Conservation (phyloP, 1,140 invertebrate species). For the Acromyrmex charruanus region DNA sequence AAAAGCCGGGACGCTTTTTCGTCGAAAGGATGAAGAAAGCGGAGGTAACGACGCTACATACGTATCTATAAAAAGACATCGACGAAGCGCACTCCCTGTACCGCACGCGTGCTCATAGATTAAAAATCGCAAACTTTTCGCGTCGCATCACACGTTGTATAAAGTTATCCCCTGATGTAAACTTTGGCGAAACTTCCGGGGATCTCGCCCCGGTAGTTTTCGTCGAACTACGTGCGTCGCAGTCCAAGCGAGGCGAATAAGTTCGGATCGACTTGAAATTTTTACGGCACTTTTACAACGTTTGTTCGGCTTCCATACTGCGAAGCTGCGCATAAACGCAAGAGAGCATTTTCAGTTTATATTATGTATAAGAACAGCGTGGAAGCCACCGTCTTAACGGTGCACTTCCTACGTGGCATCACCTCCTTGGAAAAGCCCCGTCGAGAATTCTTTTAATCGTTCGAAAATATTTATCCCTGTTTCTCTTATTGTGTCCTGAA, state of each 20-base stretch:
- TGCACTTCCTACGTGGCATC: not conserved
- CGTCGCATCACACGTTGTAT: slow-evolving; percentile 69
- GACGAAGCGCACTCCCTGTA: slow-evolving; percentile 7
- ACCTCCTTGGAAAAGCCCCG: not conserved
- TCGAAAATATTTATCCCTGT: not conserved
- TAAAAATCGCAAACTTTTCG: slow-evolving; percentile 70
- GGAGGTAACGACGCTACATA: not conserved
- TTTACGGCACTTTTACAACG: slow-evolving; percentile 54
- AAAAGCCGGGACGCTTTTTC: slow-evolving; percentile 60
- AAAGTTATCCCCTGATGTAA: slow-evolving; percentile 67
- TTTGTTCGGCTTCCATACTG: slow-evolving; percentile 27
- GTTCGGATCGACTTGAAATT: slow-evolving; percentile 56
- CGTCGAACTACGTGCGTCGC: slow-evolving; percentile 52
- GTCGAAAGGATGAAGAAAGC: slow-evolving; percentile 43
- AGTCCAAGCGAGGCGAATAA: slow-evolving; percentile 30
- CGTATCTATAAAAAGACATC: slow-evolving; percentile 23
- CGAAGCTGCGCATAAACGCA: slow-evolving; percentile 38
- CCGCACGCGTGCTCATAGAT: slow-evolving; percentile 43
- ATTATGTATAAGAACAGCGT: slow-evolving; percentile 31
- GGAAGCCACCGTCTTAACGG: not conserved
- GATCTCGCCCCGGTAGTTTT: slow-evolving; percentile 14
- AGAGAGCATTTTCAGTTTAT: slow-evolving; percentile 5
- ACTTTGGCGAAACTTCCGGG: slow-evolving; percentile 58
- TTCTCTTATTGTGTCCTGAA: not conserved
- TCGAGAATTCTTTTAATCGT: slow-evolving; percentile 20